Evolutionary conservation across 2,113 vertebrate genomes (phyloP), one percentile per base, ranked within the genome.

Genomic region (Morone saxatilis): DNA sequence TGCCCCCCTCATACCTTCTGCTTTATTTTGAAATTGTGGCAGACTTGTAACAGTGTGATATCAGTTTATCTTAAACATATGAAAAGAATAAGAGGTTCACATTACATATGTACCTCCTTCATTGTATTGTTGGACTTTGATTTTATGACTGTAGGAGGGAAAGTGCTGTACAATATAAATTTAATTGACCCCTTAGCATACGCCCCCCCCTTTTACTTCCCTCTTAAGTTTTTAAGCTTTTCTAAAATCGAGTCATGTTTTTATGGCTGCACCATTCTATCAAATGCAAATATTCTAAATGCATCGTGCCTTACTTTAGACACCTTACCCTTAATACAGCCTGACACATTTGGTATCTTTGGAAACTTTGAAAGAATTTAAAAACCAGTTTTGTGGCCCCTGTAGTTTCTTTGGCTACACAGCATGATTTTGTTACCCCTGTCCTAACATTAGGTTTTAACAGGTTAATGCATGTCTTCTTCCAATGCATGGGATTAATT

Each of bases 1-100:
- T 90, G 89, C 85, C 40, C 40, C 38, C 53, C 53, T 84, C 36
- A 70, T n/a, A 22, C 43, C 31, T 22, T 72, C n/a, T 62, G 36
- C 47, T 66, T 72, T 59, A 53, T 38, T 71, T 66, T 68, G 11
- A 14, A 16, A 57, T 50, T 41, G 4, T 40, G 14, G 20, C 22
- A 22, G 12, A 43, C 3, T 60, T 40, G 1, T 40, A 48, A 48
- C 17, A 48, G 9, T 36, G 14, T 19, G 5, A 54, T 67, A 10
- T 25, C 7, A 71, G n/a, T 59, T 72, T 45, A 57, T 31, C 8
- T 20, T 6, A 4, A 11, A 5, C 19, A 45, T 25, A 25, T 17
- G 14, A 19, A 25, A 31, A 57, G 38, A 54, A 40, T 12, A 31
- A 59, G 41, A 60, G 17, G 43, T 36, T 60, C 17, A 20, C 16